Evolutionary conservation across 30 jellyfish, hydroid and myxozoan genomes (phyloP).

Genomic region (Aurelia coerulea): DNA sequence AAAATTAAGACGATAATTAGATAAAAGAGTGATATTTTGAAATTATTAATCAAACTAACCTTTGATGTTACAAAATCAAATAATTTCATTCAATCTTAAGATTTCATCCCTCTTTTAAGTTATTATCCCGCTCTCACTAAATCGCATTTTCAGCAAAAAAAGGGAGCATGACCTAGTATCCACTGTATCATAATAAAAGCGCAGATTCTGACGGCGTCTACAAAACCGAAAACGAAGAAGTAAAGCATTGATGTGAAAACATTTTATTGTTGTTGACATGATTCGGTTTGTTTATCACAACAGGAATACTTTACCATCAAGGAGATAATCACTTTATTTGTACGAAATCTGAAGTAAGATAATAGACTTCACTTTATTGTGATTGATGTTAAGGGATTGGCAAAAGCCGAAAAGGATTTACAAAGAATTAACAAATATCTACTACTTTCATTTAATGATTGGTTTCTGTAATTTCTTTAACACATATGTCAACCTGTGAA

Average conservation of each 20-base stretch:
- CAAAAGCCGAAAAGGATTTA: too few species aligned
- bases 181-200: neutral
- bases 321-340: slow-evolving; percentile 23
- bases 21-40: slow-evolving; percentile 31
- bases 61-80: slow-evolving; percentile 24
- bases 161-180: slow-evolving; percentile 68
- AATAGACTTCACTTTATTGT: neutral
- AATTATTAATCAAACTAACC: slow-evolving; percentile 41
- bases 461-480: too few species aligned
- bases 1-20: slow-evolving; percentile 20
- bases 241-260: neutral
- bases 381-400: neutral
- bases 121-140: slow-evolving; percentile 50
- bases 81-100: slow-evolving; percentile 22
- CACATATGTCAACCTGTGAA: too few species aligned
- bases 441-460: too few species aligned
- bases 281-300: slow-evolving; percentile 18
- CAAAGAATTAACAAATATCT: too few species aligned
- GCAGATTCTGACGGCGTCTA: slow-evolving; percentile 47
- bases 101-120: slow-evolving; percentile 27
- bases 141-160: slow-evolving; percentile 8
- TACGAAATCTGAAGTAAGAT: slow-evolving; percentile 41
- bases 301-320: slow-evolving; percentile 1
- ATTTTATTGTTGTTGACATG: slow-evolving; percentile 13
- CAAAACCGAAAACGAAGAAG: slow-evolving; percentile 7